Evolutionary conservation across 92 coral and sea anemone genomes (phyloP).

Genomic region (Blastomussa wellsi): DNA sequence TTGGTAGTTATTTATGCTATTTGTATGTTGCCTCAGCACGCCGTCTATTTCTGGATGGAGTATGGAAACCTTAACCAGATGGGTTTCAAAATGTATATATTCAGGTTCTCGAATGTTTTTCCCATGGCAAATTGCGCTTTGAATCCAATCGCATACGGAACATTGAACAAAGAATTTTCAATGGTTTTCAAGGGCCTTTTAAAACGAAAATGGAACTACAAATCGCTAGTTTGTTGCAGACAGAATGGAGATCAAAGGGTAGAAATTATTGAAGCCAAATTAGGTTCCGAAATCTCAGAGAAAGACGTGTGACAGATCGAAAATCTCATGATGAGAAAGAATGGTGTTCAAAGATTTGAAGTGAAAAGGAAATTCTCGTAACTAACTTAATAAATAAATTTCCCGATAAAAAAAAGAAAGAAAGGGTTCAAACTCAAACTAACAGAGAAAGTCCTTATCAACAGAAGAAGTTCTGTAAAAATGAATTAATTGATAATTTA

Average conservation of each 20-base stretch:
- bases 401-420: background rate
- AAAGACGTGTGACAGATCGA: background rate
- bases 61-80: slow-evolving; percentile 75
- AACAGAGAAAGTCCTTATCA: background rate
- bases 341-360: background rate
- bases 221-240: background rate
- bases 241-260: background rate
- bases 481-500: no score
- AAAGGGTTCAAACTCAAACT: background rate
- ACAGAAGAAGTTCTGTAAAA: background rate
- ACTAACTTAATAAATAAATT: background rate
- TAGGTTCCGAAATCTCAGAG: background rate
- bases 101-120: slow-evolving; percentile 84
- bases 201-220: slow-evolving; percentile 3
- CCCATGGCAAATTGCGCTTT: slow-evolving; percentile 95
- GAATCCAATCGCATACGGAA: slow-evolving; percentile 87
- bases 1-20: slow-evolving; percentile 72
- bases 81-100: slow-evolving; percentile 81
- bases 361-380: background rate
- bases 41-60: slow-evolving; percentile 84
- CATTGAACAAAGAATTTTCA: slow-evolving; percentile 78
- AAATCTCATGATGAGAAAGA: background rate
- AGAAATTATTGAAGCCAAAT: background rate
- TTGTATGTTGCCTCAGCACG: slow-evolving; percentile 91
- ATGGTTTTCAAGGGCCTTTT: slow-evolving; percentile 72